Percentiles rank a stretch among this genome's conserved stretches.
Conservation (phyloP, 2,113 vertebrate species). For the Chloroceryle aenea region DNA sequence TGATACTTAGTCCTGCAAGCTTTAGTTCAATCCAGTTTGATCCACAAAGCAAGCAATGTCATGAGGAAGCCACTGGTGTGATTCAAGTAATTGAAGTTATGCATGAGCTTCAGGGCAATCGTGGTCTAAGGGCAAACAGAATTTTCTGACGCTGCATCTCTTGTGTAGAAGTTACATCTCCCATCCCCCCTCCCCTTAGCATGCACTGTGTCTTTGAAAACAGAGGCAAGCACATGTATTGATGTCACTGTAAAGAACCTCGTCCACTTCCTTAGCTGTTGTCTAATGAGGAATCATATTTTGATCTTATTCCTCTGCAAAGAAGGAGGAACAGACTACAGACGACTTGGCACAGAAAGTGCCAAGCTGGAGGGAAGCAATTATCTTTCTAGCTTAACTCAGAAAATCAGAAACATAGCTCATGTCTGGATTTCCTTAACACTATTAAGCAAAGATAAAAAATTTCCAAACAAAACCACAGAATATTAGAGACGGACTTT, state of each 20-base stretch:
- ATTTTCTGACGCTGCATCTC: neutral
- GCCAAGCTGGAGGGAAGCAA: neutral
- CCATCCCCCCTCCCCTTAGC: neutral
- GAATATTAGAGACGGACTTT: constrained; percentile 4
- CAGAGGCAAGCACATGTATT: neutral
- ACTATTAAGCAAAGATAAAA: constrained; percentile 22
- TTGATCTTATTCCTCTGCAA: neutral
- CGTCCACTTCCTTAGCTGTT: neutral
- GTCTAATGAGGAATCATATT: neutral
- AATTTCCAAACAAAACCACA: neutral
- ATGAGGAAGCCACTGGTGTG: neutral
- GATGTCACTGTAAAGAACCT: neutral
- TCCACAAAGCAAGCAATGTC: neutral
- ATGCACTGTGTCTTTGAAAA: neutral
- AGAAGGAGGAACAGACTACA: neutral
- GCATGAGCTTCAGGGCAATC: neutral
- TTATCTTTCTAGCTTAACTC: neutral
- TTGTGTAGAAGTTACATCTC: neutral
- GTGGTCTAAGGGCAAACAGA: neutral
- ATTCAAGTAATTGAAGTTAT: neutral
- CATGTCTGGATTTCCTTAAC: constrained; percentile 17
- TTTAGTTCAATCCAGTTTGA: neutral
- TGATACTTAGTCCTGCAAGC: neutral
- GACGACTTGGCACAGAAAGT: neutral
- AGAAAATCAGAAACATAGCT: constrained; percentile 19